phyloP scores from a whole-genome alignment of 2,113 vertebrate species.

The Paralichthys olivaceus region DNA sequence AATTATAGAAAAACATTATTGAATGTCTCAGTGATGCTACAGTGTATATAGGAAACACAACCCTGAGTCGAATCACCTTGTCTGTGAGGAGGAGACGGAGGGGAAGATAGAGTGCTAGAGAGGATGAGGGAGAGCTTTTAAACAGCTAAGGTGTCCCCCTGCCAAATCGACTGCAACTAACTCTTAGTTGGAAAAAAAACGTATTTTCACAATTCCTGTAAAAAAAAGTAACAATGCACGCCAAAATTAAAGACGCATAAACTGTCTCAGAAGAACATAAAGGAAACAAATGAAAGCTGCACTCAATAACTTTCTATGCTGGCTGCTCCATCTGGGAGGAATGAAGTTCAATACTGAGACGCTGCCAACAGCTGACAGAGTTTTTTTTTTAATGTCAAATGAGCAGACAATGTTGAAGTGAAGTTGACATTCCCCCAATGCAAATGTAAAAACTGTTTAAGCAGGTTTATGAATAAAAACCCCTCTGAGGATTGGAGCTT shows the following conservation, averaged over 20 bases:
- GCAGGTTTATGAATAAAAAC: background rate
- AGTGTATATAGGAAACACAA: constrained; percentile 57
- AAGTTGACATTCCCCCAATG: background rate
- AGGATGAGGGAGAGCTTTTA: constrained; percentile 34
- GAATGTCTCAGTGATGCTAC: constrained; percentile 58
- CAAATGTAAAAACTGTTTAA: background rate
- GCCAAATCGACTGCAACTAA: constrained; percentile 28
- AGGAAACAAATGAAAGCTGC: constrained; percentile 35
- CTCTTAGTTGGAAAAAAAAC: constrained; percentile 20
- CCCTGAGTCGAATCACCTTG: constrained; percentile 47
- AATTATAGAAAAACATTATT: constrained; percentile 74
- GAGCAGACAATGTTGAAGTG: background rate
- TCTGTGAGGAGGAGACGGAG: constrained; percentile 28
- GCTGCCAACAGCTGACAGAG: constrained; percentile 1
- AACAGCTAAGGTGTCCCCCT: constrained; percentile 26
- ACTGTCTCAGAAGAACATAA: constrained; percentile 24
- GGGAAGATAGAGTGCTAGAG: background rate
- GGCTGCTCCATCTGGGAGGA: constrained; percentile 18
- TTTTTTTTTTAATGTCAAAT: constrained; percentile 9
- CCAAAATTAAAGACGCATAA: constrained; percentile 35
- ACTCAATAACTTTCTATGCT: background rate
- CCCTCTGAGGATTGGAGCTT: background rate
- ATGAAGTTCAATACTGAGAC: background rate
- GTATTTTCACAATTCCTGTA: constrained; percentile 10
- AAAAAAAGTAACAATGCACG: background rate